These are phyloP conservation scores for Halocaridina rubra DNA, from an alignment of 2,888 invertebrate species.

Conservation along the genomic window DNA sequence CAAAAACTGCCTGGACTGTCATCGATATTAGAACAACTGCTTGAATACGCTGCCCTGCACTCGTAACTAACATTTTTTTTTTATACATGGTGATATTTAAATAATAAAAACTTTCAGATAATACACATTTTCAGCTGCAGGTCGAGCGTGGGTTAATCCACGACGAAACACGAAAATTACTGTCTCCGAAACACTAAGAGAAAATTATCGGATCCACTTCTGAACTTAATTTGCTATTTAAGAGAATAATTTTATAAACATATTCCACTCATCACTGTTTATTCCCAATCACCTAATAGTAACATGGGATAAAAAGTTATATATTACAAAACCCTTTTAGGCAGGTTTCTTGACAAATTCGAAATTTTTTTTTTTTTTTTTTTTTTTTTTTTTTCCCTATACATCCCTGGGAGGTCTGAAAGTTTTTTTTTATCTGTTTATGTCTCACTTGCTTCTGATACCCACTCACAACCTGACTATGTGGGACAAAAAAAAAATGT, in stretches of 20 bases:
- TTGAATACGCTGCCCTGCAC: too few species aligned
- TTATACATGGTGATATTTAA: too few species aligned
- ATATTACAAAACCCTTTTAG: too few species aligned
- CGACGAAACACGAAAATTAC: slow-evolving; percentile 21
- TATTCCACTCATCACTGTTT: slow-evolving; percentile 8
- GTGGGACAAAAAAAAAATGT: not conserved
- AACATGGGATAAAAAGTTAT: not conserved
- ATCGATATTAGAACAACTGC: too few species aligned
- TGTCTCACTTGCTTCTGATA: slow-evolving; percentile 12
- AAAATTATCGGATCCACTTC: not conserved
- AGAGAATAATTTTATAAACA: too few species aligned
- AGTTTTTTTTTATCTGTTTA: too few species aligned
- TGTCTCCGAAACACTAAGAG: slow-evolving; percentile 8
- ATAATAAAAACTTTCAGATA: too few species aligned
- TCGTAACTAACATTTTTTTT: too few species aligned
- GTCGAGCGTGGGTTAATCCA: slow-evolving; percentile 24
- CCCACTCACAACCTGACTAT: slow-evolving; percentile 31
- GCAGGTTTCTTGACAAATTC: not conserved
- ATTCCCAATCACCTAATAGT: not conserved
- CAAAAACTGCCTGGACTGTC: not conserved
- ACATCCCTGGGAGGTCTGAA: too few species aligned
- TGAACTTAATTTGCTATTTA: too few species aligned
- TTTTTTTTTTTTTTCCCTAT: not conserved
- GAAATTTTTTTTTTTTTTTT: not conserved
- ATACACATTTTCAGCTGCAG: too few species aligned